phyloP scores from a whole-genome alignment of 2,113 vertebrate genomes.

The Thermophis baileyi region DNA sequence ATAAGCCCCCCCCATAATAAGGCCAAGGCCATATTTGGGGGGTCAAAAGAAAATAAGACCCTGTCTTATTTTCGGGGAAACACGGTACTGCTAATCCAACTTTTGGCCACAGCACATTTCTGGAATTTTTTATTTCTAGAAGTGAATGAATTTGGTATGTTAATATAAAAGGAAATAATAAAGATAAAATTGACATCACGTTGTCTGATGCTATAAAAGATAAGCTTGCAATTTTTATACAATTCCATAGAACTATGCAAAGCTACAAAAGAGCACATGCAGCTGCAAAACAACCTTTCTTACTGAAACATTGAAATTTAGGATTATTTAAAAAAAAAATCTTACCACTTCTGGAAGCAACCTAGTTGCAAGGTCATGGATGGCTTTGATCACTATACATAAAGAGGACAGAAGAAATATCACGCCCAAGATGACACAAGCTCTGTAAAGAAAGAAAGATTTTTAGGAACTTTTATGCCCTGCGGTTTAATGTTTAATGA shows the following conservation, averaged over 20 bases:
- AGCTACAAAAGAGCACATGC: background rate
- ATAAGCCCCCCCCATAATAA: too few relatives aligned
- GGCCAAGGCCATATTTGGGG: too few relatives aligned
- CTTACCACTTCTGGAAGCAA: slow-evolving; percentile 97
- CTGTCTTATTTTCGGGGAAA: too few relatives aligned
- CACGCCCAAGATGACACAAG: slow-evolving; percentile 90
- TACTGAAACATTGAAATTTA: background rate
- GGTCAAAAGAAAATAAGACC: too few relatives aligned
- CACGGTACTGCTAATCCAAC: background rate
- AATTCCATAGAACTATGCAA: background rate
- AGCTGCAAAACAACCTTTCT: background rate
- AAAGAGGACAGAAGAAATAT: slow-evolving; percentile 92
- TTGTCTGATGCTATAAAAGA: background rate
- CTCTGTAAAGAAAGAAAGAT: slow-evolving; percentile 72
- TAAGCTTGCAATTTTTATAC: background rate
- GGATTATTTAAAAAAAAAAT: slow-evolving; percentile 13
- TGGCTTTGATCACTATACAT: slow-evolving; percentile 95
- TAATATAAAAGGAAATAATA: background rate
- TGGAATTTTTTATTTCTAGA: background rate
- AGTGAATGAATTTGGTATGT: background rate
- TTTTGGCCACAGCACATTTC: background rate
- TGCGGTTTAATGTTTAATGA: background rate
- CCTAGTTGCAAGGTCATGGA: slow-evolving; percentile 87
- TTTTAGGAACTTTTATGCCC: background rate
- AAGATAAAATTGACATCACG: background rate